Base-by-base conservation (phyloP, 1,140 invertebrate genomes). In the Bombus breviceps region DNA sequence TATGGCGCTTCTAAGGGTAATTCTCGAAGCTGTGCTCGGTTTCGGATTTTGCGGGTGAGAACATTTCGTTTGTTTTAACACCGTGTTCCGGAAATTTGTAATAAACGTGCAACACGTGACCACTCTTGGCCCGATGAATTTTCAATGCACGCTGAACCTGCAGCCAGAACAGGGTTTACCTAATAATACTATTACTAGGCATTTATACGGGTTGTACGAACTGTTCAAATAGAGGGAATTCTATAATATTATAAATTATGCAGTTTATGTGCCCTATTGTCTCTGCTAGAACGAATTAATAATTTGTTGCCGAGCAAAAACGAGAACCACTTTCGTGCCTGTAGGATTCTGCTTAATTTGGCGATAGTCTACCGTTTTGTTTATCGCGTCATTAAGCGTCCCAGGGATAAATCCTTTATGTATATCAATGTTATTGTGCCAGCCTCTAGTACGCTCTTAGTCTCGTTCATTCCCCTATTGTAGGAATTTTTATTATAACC, bases 41-140 rank as follows among this genome's bases (percentile, higher is more conserved):
- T 81, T 73, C 53, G 79, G 68, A 59, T 81, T 81, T 72, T 41
- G 37, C 68, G 79, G 68, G 22, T 22, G 39, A 64, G 18, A 74
- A 43, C 41, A 39, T 57, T 72, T 6, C 80, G 53, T 74, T 74
- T 82, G 80, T 82, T 66, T 66, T 75, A 68, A 64, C 81, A 75
- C 59, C 32, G 43, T 43, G 34, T n/a, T 25, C 32, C 72, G 72
- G 57, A 47, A 82, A 62, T 43, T 75, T 18, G 41, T 47, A 66
- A 47, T 76, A 76, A 75, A 75, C 71, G 39, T 53, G 71, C 41
- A 43, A 74, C 53, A 43, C 71, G 64, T 47, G 78, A 68, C 47
- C 47, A 47, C 39, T 62, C 6, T 39, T 18, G 25, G 22, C 37
- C 3, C 53, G 32, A 75, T 74, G 22, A 39, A 74, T 74, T 73